phyloP scores from a whole-genome alignment of 2,888 invertebrate genomes.

The Stenodema calcarata region DNA sequence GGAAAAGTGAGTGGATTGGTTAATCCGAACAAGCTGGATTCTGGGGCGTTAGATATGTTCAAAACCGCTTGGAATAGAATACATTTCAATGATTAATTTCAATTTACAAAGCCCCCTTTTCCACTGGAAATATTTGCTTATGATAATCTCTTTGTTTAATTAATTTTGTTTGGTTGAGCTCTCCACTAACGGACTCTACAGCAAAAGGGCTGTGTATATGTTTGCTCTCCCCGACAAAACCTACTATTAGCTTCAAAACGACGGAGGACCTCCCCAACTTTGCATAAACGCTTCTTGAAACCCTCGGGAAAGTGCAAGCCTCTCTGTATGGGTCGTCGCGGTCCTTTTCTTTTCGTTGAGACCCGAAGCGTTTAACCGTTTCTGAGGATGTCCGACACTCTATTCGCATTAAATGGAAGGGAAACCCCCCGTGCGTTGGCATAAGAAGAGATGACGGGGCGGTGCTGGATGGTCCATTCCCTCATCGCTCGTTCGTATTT shows the following conservation, averaged over 20 bases:
- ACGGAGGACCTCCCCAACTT: neutral
- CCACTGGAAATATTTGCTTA: no score
- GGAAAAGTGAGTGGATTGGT: no score
- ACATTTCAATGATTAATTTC: no score
- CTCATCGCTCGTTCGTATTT: neutral
- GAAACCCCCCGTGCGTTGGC: neutral
- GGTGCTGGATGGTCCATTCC: neutral
- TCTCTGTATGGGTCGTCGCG: neutral
- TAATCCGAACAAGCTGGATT: no score
- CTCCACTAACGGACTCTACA: no score
- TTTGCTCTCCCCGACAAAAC: neutral
- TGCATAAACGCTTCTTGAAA: neutral
- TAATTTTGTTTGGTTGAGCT: no score
- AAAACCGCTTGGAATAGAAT: no score
- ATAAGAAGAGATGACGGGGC: neutral
- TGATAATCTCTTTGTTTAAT: no score
- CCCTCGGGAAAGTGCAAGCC: neutral
- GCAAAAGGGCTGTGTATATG: no score
- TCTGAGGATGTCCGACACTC: neutral
- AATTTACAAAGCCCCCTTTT: no score
- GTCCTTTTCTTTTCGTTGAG: neutral
- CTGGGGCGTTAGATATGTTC: no score
- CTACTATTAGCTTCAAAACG: neutral
- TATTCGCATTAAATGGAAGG: neutral
- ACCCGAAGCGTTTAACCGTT: neutral